Percentiles rank a stretch among this genome's conserved stretches.
These are phyloP conservation scores for Galemys pyrenaicus DNA, from an alignment of 2,113 vertebrate genomes.

Conservation along the genomic window DNA sequence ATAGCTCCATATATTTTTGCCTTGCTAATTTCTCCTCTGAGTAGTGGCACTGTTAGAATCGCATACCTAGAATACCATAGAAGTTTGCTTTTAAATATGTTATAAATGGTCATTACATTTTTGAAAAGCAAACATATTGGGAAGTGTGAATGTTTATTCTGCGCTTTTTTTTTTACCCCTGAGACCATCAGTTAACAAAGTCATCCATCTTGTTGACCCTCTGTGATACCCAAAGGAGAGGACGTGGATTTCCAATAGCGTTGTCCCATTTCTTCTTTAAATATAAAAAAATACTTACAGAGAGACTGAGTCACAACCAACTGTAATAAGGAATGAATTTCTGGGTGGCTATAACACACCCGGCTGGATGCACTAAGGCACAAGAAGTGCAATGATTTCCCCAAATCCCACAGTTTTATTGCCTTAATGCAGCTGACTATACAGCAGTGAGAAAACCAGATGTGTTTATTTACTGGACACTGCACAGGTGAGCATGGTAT, in stretches of 20 bases:
- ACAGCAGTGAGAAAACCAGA: conserved; percentile 57
- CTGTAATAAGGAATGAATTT: conserved; percentile 69
- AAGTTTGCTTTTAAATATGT: not conserved
- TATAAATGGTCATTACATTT: not conserved
- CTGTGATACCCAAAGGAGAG: not conserved
- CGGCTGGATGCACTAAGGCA: conserved; percentile 70
- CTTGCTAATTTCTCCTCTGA: conserved; percentile 36
- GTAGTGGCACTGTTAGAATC: not conserved
- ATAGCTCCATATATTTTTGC: not conserved
- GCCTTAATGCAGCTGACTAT: conserved; percentile 63
- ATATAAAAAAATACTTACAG: not conserved
- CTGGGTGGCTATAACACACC: conserved; percentile 76
- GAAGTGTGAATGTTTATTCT: not conserved
- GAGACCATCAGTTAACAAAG: not conserved
- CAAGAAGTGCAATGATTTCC: conserved; percentile 71
- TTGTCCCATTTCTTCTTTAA: conserved; percentile 17
- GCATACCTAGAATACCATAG: not conserved
- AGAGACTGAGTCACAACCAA: conserved; percentile 71
- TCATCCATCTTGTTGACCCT: not conserved
- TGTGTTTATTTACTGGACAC: conserved; percentile 27
- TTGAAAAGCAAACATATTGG: conserved; percentile 13
- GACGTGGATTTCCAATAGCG: not conserved
- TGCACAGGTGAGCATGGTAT: conserved; percentile 40
- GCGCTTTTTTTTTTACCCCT: not conserved
- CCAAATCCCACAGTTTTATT: conserved; percentile 70